Base-by-base conservation (phyloP, 2,888 invertebrate genomes). In the Pardosa pseudoannulata region DNA sequence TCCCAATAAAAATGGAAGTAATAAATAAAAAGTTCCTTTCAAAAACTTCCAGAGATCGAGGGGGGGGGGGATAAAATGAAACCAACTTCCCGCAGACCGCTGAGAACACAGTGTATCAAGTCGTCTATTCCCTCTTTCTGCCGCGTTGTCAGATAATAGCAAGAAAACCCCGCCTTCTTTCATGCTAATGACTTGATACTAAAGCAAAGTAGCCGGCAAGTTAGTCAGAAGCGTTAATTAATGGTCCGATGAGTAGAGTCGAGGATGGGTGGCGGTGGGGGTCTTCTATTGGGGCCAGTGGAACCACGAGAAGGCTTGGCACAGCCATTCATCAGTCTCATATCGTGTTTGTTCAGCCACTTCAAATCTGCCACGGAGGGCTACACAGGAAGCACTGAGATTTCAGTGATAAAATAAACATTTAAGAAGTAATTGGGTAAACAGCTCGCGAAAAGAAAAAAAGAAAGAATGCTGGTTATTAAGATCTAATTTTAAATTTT, bases 211-310 rank as follows among this genome's bases (percentile, higher is more conserved):
- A 68, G 73, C 73, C 31, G 31, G 41, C 72, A 79, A 79, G 46
- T 65, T 65, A 79, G 46, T 50, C 31, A 72, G 39, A 72, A 67
- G 67, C 73, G 71, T 80, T 80, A 74, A 80, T 80, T 67, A 80
- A 79, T 79, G 72, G 72, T 70, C 41, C 68, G 68, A 68, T 71
- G 72, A 72, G 72, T 46, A 64, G 72, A 23, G 36, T 28, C 32
- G 27, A 23, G 62, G 39, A 70, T 16, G 70, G 70, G 39, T 39
- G 23, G 13, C 13, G 41, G 70, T 31, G 19, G 70, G 70, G n/a
- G 70, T 70, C 19, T 56, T 19, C 70, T 16, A 70, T 36, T 23
- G 70, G 19, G 41, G 70, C 39, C 27, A 32, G 27, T 39, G 39
- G 70, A 70, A 41, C 39, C 27, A 39, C 27, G 27, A 27, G 79